Percentiles rank a stretch among this genome's conserved stretches.
phyloP scores from a whole-genome alignment of 1,140 invertebrate genomes.

The Calliopsis andreniformis region DNA sequence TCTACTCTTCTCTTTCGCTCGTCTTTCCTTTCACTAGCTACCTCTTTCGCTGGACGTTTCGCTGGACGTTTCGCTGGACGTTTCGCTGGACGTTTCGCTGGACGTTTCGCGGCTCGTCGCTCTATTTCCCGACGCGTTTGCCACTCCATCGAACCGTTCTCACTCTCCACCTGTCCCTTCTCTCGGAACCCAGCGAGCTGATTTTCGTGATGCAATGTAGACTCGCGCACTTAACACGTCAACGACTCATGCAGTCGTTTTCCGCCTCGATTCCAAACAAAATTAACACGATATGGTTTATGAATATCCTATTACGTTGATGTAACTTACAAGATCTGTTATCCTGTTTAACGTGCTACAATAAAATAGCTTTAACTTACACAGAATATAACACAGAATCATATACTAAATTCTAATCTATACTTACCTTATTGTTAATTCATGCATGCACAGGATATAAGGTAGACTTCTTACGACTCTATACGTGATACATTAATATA shows the following conservation, averaged over 20 bases:
- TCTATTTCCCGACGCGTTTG: conserved; percentile 10
- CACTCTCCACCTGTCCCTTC: neutral
- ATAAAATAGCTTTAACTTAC: no score
- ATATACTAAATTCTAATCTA: no score
- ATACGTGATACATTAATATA: no score
- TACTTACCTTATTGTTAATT: no score
- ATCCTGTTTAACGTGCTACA: no score
- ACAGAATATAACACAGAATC: no score
- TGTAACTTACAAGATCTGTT: no score
- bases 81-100: no score
- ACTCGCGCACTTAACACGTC: neutral
- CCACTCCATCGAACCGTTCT: conserved; percentile 6
- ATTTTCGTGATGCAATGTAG: conserved; percentile 5
- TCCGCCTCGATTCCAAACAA: neutral
- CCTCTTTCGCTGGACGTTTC: neutral
- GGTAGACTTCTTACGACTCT: no score
- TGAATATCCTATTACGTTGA: no score
- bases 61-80: no score
- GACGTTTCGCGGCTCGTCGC: neutral
- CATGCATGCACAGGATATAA: no score
- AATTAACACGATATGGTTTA: neutral
- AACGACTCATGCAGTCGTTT: neutral
- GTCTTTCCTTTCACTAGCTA: neutral
- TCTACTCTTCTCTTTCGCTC: neutral
- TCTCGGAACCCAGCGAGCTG: neutral